Percentiles rank a stretch among this genome's conserved stretches.
phyloP scores from a whole-genome alignment of 2,113 vertebrate species.

The Dicrurus megarhynchus region DNA sequence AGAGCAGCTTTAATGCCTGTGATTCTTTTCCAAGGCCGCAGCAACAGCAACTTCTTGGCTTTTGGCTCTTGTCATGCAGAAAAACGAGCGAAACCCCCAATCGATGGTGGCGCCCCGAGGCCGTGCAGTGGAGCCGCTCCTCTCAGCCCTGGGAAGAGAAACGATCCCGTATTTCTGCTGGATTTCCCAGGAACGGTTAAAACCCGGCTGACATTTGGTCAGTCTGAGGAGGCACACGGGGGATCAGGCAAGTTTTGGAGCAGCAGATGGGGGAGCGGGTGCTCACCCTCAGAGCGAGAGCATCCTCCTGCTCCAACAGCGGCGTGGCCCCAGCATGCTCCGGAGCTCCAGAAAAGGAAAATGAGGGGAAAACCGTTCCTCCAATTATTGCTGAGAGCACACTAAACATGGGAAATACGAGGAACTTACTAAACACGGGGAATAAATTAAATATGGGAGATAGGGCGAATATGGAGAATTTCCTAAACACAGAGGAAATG shows the following conservation, averaged over 20 bases:
- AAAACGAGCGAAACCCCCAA: rapidly evolving
- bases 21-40: not conserved
- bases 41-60: rapidly evolving
- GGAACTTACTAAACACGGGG: not conserved
- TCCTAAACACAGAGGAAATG: rapidly evolving
- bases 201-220: not conserved
- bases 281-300: not conserved
- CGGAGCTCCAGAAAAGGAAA: not conserved
- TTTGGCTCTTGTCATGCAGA: rapidly evolving
- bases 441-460: too few species aligned
- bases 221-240: not conserved
- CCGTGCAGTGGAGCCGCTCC: rapidly evolving
- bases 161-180: rapidly evolving
- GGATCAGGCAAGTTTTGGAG: not conserved
- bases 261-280: not conserved
- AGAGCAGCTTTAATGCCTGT: rapidly evolving
- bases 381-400: rapidly evolving
- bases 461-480: rapidly evolving
- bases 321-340: rapidly evolving
- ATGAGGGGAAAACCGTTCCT: rapidly evolving
- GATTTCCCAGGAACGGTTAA: not conserved
- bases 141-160: not conserved
- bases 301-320: rapidly evolving
- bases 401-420: rapidly evolving
- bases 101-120: rapidly evolving